phyloP scores from a whole-genome alignment of 2,113 vertebrate genomes.

The Ciconia maguari region DNA sequence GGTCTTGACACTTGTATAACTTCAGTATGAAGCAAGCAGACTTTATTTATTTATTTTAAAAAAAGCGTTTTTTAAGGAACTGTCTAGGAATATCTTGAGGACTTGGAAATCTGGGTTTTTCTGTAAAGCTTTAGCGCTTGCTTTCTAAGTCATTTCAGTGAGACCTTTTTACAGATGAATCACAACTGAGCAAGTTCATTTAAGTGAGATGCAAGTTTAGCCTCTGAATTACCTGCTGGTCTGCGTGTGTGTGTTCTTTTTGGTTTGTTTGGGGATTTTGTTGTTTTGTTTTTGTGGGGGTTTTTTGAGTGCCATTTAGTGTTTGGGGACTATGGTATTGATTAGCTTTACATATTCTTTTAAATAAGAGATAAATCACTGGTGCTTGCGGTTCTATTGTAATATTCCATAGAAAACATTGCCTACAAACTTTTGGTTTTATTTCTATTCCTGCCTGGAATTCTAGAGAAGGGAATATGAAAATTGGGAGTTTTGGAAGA shows the following conservation, averaged over 20 bases:
- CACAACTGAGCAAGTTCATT: neutral
- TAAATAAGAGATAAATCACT: neutral
- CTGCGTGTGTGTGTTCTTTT: neutral
- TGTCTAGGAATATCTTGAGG: neutral
- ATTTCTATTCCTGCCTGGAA: neutral
- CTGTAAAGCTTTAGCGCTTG: neutral
- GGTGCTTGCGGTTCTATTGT: neutral
- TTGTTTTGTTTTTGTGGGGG: neutral
- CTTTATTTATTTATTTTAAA: neutral
- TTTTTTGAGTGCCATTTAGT: neutral
- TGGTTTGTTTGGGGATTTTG: neutral
- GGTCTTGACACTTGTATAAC: neutral
- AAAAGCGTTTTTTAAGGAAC: neutral
- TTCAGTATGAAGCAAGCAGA: neutral
- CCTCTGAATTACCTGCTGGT: neutral
- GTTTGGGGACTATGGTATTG: neutral
- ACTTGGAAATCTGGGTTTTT: neutral
- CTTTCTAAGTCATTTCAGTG: neutral
- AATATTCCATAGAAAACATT: neutral
- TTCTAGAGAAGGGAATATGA: neutral
- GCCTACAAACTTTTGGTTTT: neutral
- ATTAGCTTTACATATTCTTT: neutral
- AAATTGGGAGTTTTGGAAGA: neutral
- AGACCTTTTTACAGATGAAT: neutral
- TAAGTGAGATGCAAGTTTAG: neutral